Evolutionary conservation across 2,888 invertebrate species (phyloP), one percentile per base, ranked within the genome.

Genomic region (Pyrochroa serraticornis): DNA sequence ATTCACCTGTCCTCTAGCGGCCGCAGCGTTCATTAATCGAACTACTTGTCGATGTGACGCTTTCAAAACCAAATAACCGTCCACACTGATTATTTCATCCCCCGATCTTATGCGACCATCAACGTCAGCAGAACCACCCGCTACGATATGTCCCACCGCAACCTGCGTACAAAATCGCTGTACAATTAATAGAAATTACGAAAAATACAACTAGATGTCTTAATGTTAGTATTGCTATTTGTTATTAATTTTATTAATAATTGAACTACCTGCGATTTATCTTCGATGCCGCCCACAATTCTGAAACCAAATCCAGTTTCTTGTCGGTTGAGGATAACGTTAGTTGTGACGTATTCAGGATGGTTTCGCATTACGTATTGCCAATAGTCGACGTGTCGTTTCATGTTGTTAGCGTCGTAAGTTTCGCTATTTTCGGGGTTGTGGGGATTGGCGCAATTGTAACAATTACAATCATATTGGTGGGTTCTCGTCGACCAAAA

Each of bases 251-350:
- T n/a, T n/a, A n/a, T n/a, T n/a, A n/a, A n/a, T n/a, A n/a, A n/a
- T n/a, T n/a, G n/a, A n/a, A n/a, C 75, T 79, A 89, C 95, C 81
- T 96, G 91, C 63, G 95, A 95, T 55, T 95, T 94, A 82, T 98
- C 97, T 81, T 98, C 98, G 0, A 95, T 95, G 36, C 99, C 99
- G 13, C 98, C 98, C 32, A 98, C 93, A 75, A 99, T 96, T 61
- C 98, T 86, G 82, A 99, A 99, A 6, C 98, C 99, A 82, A 99
- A 99, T 1, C 98, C 98, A 52, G 90, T 90, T 34, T 93, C 91
- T 69, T 95, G 93, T n/a, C 95, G 85, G 43, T 91, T 90, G 47
- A 98, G 80, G 0, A 92, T 90, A 6, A 97, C 80, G 32, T 77
- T 74, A 52, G 74, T 77, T 49, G 78, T 78, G 10, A 75, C 62